Base-by-base conservation (phyloP, 2,113 vertebrate genomes). In the Callaeas wilsoni region DNA sequence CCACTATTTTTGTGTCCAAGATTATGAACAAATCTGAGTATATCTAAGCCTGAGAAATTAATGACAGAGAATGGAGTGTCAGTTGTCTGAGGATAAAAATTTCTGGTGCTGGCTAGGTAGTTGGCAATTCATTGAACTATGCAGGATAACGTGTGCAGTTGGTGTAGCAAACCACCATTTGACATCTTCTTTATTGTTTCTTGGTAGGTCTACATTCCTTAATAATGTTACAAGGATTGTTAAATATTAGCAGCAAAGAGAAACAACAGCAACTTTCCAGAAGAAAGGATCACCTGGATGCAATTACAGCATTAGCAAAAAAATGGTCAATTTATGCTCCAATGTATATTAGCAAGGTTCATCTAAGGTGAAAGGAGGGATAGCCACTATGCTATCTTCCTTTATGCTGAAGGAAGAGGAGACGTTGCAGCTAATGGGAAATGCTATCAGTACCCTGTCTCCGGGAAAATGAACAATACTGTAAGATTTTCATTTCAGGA, bases 371-470 rank as follows among this genome's bases (percentile, higher is more conserved):
- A 57, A 59, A 84, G 30, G 3, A 80, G 7, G 12, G 9, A 16
- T 29, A 84, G 7, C 3, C 10, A 80, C 30, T 42, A 6, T 22
- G 13, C 4, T 27, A 8, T 32, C 35, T 67, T 49, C 16, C 44
- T 14, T 21, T 44, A 32, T 5, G 7, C 2, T 70, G 46, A 70
- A 56, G 21, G 27, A 60, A 57, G 64, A 76, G 23, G 30, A 71
- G 53, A 42, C 1, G 1, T 56, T 46, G 16, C 15, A 81, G 17
- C 8, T 74, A 67, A 49, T 59, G n/a, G 33, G 12, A 84, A 93
- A 81, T 8, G 2, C 3, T 26, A n/a, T 78, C 26, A 19, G 18
- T 53, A 9, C 12, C 0, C 1, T 52, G 47, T 2, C 1, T 12
- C 52, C 3, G 2, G 35, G 37, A 67, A 88, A 55, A 88, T 11